Base-by-base conservation (phyloP, 2,113 vertebrate genomes). In the Pelusios castaneus region DNA sequence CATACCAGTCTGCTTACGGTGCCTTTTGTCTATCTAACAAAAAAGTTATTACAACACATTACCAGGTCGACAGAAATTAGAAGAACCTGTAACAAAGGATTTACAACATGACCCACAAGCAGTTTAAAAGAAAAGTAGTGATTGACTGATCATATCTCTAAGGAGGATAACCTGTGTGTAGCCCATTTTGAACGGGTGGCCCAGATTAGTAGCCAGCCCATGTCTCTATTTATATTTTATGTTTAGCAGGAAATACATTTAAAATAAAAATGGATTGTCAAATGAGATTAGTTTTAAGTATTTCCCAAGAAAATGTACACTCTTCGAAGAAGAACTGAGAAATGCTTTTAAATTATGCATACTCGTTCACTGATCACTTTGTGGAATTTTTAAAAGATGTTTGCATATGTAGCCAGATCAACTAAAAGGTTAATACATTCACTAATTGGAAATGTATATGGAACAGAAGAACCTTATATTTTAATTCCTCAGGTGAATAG, bases 341-440 rank as follows among this genome's bases (percentile, higher is more conserved):
- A 95, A 89, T 24, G 24, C 56, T 93, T 97, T 95, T 89, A 63
- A 88, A 89, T 31, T 29, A 89, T 67, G 55, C 51, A 60, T 60
- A 63, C 80, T 87, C 78, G 22, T 84, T 92, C 31, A n/a, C 8
- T 21, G 12, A 91, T 82, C n/a, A 79, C 58, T 87, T 22, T 77
- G 47, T 91, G 41, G n/a, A 6, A 70, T 31, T 24, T 27, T 54
- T 41, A 56, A 47, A 8, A 85, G 82, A 85, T 55, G n/a, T 94
- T 70, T 1, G 0, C 38, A 55, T 56, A 4, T 10, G 95, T 78
- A 84, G 24, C 13, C 77, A 58, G 47, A 58, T 86, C 51, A 95
- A 97, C 94, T 88, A 86, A 89, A 78, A 96, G 75, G 38, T 93
- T 96, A 93, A 91, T 3, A 92, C 3, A 17, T 93, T 89, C 70